A percentile compares a stretch with the other conserved stretches of the same genome.
Conservation (phyloP, 2,888 invertebrate genomes). For the Yponomeuta plumbellus region DNA sequence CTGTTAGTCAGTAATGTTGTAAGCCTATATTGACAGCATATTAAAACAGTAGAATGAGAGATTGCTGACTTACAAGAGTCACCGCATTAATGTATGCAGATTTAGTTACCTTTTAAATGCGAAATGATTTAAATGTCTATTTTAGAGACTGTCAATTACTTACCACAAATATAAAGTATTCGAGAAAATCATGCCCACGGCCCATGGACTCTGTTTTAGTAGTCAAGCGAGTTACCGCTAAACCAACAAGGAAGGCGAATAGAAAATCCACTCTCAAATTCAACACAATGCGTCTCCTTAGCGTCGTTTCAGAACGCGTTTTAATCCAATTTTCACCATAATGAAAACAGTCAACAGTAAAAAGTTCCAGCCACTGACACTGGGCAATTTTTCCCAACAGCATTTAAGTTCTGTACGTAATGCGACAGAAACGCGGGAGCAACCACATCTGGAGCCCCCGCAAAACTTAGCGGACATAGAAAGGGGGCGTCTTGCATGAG, state of each 20-base stretch:
- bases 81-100: too few species aligned
- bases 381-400: slow-evolving; percentile 12
- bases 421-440: slow-evolving; percentile 4
- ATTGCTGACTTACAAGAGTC: too few species aligned
- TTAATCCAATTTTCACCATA: not conserved
- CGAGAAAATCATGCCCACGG: too few species aligned
- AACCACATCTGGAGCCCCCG: not conserved
- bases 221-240: too few species aligned
- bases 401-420: slow-evolving; percentile 9
- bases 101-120: too few species aligned
- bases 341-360: not conserved
- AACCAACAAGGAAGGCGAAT: not conserved
- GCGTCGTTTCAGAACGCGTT: not conserved
- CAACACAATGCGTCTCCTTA: not conserved
- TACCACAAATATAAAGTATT: too few species aligned
- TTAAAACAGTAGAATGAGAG: too few species aligned
- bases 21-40: too few species aligned
- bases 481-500: not conserved
- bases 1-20: too few species aligned
- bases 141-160: too few species aligned
- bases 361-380: not conserved
- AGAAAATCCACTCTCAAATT: not conserved
- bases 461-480: not conserved
- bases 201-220: too few species aligned
- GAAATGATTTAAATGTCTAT: too few species aligned